These are phyloP conservation scores for Enteromius paludinosus DNA, from an alignment of 2,797 vertebrate genomes.

Conservation along the genomic window DNA sequence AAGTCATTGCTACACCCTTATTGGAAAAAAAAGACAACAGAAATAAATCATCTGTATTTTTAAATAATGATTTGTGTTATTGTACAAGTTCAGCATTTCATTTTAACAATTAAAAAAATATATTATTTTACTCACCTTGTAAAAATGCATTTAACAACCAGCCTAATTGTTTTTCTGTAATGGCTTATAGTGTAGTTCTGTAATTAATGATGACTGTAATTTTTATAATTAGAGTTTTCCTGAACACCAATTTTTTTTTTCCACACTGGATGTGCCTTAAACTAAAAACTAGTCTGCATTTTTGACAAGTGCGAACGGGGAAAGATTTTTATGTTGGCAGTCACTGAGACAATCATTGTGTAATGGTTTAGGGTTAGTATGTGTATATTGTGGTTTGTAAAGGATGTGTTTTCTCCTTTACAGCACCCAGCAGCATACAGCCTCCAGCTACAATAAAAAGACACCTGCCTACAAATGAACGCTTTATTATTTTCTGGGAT, in stretches of 20 bases:
- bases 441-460: slow-evolving; percentile 14
- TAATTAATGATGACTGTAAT: not conserved
- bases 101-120: not conserved
- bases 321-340: not conserved
- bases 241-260: not conserved
- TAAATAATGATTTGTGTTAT: not conserved
- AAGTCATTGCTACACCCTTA: not conserved
- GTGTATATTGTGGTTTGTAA: slow-evolving; percentile 3
- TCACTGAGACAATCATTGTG: not conserved
- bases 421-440: not conserved
- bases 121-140: not conserved
- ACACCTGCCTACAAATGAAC: slow-evolving; percentile 1
- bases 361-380: slow-evolving; percentile 10
- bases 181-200: not conserved
- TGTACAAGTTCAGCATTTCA: not conserved
- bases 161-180: slow-evolving; percentile 2
- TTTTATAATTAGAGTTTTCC: not conserved
- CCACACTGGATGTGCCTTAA: not conserved
- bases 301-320: not conserved
- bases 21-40: not conserved
- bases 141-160: not conserved
- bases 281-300: not conserved
- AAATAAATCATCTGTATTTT: not conserved
- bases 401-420: slow-evolving; percentile 2
- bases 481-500: slow-evolving; percentile 9